These are phyloP conservation scores for Patella depressa DNA, from an alignment of 2,888 invertebrate genomes.

Conservation along the genomic window DNA sequence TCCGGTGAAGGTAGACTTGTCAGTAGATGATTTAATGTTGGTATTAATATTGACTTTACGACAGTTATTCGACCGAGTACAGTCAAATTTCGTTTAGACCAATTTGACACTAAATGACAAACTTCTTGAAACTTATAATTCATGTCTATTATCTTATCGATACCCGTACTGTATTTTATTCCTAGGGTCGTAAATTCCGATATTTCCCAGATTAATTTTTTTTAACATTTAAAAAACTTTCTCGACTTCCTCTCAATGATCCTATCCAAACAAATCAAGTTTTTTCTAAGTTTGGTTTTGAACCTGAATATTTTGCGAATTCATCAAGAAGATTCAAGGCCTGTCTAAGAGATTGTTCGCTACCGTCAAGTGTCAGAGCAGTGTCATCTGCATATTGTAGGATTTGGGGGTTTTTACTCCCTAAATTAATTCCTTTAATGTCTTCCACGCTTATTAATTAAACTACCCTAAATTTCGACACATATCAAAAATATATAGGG, in stretches of 20 bases:
- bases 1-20: too few species aligned
- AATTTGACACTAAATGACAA: not conserved
- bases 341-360: not conserved
- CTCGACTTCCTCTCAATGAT: too few species aligned
- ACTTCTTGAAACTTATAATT: not conserved
- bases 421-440: conserved; percentile 5
- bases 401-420: not conserved
- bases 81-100: not conserved
- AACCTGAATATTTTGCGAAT: conserved; percentile 5
- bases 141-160: not conserved
- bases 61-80: not conserved
- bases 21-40: too few species aligned
- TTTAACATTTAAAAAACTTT: too few species aligned
- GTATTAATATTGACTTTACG: too few species aligned
- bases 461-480: not conserved
- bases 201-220: too few species aligned
- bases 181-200: not conserved
- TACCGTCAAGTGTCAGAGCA: not conserved
- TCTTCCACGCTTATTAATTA: not conserved
- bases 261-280: not conserved
- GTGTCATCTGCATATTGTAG: not conserved
- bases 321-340: not conserved
- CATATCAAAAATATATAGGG: not conserved
- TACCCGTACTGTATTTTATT: not conserved
- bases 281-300: not conserved